Percentiles rank a stretch among this genome's conserved stretches.
Conservation (phyloP, 2,888 invertebrate species). For the Hyalella azteca region DNA sequence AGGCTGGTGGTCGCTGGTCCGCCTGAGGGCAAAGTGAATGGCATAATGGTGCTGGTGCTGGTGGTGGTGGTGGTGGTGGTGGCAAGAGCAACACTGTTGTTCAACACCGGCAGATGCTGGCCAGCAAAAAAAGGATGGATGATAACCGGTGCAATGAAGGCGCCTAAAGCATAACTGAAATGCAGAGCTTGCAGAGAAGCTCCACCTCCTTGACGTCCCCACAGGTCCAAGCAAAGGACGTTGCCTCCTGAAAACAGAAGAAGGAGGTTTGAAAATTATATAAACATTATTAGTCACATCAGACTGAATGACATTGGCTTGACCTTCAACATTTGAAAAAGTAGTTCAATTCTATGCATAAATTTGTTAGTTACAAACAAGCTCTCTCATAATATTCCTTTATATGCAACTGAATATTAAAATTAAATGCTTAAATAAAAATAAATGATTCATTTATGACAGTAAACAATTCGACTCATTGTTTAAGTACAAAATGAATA, state of each 20-base stretch:
- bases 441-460: too few species aligned
- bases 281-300: too few species aligned
- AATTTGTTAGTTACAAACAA: too few species aligned
- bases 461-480: too few species aligned
- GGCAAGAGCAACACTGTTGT: neutral
- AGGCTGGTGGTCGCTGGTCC: neutral
- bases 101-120: slow-evolving; percentile 5
- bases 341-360: too few species aligned
- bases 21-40: neutral
- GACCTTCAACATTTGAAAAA: too few species aligned
- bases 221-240: slow-evolving; percentile 58
- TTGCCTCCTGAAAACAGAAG: slow-evolving; percentile 51
- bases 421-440: too few species aligned
- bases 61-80: neutral
- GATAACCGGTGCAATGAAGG: slow-evolving; percentile 64
- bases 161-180: slow-evolving; percentile 65
- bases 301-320: too few species aligned
- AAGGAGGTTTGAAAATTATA: too few species aligned
- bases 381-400: too few species aligned
- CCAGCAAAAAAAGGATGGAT: slow-evolving; percentile 63
- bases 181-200: slow-evolving; percentile 65
- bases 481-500: too few species aligned
- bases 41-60: neutral
- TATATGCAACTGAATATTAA: too few species aligned
- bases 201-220: slow-evolving; percentile 61